Evolutionary conservation across 2,888 invertebrate genomes (phyloP).

Genomic region (Drosophila ochracea): DNA sequence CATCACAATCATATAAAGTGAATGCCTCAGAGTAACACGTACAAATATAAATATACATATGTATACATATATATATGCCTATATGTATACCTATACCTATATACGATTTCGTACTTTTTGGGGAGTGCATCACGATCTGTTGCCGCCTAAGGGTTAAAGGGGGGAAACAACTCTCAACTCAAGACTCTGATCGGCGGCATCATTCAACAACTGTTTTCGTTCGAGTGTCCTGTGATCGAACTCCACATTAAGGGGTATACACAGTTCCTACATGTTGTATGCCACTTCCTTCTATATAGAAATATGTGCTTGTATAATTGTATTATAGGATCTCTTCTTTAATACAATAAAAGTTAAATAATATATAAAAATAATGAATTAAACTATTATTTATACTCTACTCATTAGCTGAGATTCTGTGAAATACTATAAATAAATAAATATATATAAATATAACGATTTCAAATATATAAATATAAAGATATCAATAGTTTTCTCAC

Average conservation of each 20-base stretch:
- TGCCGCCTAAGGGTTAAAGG: not conserved
- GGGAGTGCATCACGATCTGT: conserved; percentile 48
- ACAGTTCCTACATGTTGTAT: not conserved
- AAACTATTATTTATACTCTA: too few relatives aligned
- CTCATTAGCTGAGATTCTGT: too few relatives aligned
- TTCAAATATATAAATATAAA: too few relatives aligned
- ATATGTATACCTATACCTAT: conserved; percentile 13
- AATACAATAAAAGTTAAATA: not conserved
- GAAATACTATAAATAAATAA: too few relatives aligned
- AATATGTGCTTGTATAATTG: not conserved
- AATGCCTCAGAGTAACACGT: conserved; percentile 43
- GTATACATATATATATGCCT: not conserved
- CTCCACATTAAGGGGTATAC: not conserved
- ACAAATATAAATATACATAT: conserved; percentile 48
- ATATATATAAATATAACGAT: too few relatives aligned
- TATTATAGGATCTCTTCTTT: not conserved
- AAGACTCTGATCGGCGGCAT: conserved; percentile 37
- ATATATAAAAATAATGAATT: not conserved
- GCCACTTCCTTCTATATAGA: not conserved
- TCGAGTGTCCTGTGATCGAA: conserved; percentile 10
- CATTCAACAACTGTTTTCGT: conserved; percentile 36
- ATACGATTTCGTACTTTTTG: conserved; percentile 14
- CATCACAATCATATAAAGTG: conserved; percentile 28
- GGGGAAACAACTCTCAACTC: conserved; percentile 7
- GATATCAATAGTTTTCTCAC: not conserved